Percentiles rank a stretch among this genome's conserved stretches.
phyloP scores from a whole-genome alignment of 2,888 invertebrate species.

The Eutolmus rufibarbis region DNA sequence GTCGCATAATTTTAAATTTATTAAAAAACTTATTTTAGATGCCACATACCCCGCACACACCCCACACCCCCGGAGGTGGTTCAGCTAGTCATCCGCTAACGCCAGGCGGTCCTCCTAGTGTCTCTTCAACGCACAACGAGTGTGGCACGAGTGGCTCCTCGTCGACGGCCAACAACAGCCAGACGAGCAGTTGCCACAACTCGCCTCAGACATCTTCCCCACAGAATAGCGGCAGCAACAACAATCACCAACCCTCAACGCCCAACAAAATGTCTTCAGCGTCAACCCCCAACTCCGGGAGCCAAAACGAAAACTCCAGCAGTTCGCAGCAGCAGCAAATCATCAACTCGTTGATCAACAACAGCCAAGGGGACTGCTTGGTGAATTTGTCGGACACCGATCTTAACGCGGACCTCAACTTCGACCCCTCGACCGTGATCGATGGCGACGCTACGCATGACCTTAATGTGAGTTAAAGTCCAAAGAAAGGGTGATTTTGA shows the following conservation, averaged over 20 bases:
- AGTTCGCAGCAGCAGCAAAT: slow-evolving; percentile 59
- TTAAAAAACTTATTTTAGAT: slow-evolving; percentile 63
- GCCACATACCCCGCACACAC: slow-evolving; percentile 84
- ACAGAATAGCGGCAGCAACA: slow-evolving; percentile 31
- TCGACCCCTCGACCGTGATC: slow-evolving; percentile 92
- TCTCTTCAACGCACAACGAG: slow-evolving; percentile 70
- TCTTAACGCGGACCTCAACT: slow-evolving; percentile 87
- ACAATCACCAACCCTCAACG: slow-evolving; percentile 50
- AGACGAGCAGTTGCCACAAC: slow-evolving; percentile 54
- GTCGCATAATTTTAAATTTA: not conserved
- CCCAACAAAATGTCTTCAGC: slow-evolving; percentile 58
- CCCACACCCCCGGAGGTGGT: slow-evolving; percentile 76
- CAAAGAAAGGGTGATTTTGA: no score
- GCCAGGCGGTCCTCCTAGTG: slow-evolving; percentile 81
- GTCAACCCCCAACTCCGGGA: slow-evolving; percentile 56
- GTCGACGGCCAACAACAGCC: slow-evolving; percentile 50
- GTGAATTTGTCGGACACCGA: slow-evolving; percentile 71
- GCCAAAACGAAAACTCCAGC: slow-evolving; percentile 53
- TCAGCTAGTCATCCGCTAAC: slow-evolving; percentile 78
- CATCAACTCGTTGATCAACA: slow-evolving; percentile 56
- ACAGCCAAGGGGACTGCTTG: slow-evolving; percentile 53
- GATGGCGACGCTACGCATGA: slow-evolving; percentile 91
- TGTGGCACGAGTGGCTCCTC: slow-evolving; percentile 54
- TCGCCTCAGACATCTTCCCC: slow-evolving; percentile 64
- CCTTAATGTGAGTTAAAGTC: slow-evolving; percentile 79